Base-by-base conservation (phyloP, 1,140 invertebrate genomes). In the Diachasma alloeum region DNA sequence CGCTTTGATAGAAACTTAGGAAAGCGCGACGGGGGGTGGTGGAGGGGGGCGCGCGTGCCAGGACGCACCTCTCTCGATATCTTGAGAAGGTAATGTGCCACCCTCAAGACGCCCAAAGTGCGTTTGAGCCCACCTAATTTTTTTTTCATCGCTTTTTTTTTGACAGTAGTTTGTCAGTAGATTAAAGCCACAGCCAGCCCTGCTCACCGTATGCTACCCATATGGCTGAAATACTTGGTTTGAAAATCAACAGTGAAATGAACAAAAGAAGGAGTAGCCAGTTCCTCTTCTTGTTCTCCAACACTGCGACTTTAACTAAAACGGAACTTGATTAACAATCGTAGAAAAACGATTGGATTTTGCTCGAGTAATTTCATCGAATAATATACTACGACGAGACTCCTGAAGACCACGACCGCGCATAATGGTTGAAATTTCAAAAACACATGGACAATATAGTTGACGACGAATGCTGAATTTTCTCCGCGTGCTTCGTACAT, bases 151-250 rank as follows among this genome's bases (percentile, higher is more conserved):
- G n/a, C 39, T 85, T 78, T 80, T 78, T 80, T 85, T 85, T 81
- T 80, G 81, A 85, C 83, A 83, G 86, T 87, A 87, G 85, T 87
- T 88, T 86, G 83, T 81, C 85, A 84, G 83, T 86, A 87, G 86
- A 87, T 89, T 88, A 87, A 88, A 86, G 82, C 81, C 75, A 79
- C 82, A 73, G 82, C 9, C 24, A 71, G 46, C 11, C 67, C 86
- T 87, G 84, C 88, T 89, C 79, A 75, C 88, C 88, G 88, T 89
- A 87, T 89, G 88, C 86, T 89, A 85, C 83, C 88, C 88, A 88
- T 89, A 89, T 89, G 88, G 86, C 73, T 70, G 74, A 53, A 82
- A 81, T 77, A 82, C 81, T 85, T 82, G 82, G 81, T 82, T 83
- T 82, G 81, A 84, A 56, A 68, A 31, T 31, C 31, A 56, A 48